Base-by-base conservation (phyloP, 2,797 vertebrate species). In the Mareca strepera region DNA sequence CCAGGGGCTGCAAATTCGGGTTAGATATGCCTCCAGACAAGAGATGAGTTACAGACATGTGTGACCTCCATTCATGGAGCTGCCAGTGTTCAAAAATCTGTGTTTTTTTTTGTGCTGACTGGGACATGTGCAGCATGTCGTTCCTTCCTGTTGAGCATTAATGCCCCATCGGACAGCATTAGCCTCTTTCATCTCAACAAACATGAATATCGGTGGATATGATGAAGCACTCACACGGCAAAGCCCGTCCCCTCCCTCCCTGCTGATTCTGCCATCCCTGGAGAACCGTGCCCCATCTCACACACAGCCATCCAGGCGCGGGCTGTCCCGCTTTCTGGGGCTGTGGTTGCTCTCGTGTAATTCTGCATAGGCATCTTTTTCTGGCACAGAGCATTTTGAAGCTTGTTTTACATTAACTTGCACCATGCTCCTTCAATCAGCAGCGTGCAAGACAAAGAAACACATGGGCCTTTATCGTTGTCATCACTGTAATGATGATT, bases 401-500 rank as follows among this genome's bases (percentile, higher is more conserved):
- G 60, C 88, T 80, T 44, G 2, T 95, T 90, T 70, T 88, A 53
- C 41, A 37, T 86, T 72, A 70, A 67, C 80, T 95, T 82, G 70
- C 88, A 82, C 28, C 67, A 53, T 2, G 0, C 74, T 92, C 69
- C 43, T 82, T 88, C 91, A 62, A 48, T 92, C 81, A 48, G 78
- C 90, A 90, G 77, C 0, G 0, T 4, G 25, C 31, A 72, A 94
- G 86, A 94, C 82, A 92, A 93, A 96, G 95, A 88, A 94, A 79
- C 94, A 84, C 84, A 79, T 88, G 92, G 87, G 63, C 52, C 77
- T 84, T 91, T 91, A 84, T 90, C 23, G 3, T 73, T 88, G 80
- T 80, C 87, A 74, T 93, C 90, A 67, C 56, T 88, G 74, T 74
- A 90, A 93, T 93, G 94, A 77, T 92, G 92, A 93, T 96, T 92